Evolutionary conservation across 2,888 invertebrate genomes (phyloP), one percentile per base, ranked within the genome.

Genomic region (Hipparchia sbordonii): DNA sequence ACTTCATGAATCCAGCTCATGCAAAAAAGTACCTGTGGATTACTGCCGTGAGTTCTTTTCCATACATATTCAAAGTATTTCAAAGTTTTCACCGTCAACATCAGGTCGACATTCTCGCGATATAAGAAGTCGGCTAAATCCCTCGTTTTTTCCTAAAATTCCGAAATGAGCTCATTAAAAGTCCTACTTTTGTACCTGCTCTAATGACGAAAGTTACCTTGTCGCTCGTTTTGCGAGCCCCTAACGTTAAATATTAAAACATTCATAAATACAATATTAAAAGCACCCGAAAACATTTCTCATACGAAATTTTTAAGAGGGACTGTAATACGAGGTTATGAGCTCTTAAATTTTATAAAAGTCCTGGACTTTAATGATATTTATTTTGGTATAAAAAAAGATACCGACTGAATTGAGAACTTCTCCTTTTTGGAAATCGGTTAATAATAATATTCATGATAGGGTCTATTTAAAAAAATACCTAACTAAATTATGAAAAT

Each of bases 21-120:
- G 39, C 1, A 2, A 56, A 56, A 13, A 7, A 39, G 77, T 76
- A 91, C 92, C 84, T 94, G 94, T 12, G 93, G 90, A 74, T 93
- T 89, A 77, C 92, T 91, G 8, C 94, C 94, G 70, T 91, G 90
- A 2, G 94, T 94, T 78, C 94, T 87, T 77, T 92, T 93, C 94
- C 94, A 94, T 60, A 92, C 89, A 79, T 94, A 94, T 80, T 94
- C 93, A 72, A 94, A 93, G 83, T 94, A 94, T 79, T 89, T 90
- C 79, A 92, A 78, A 48, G 94, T 89, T 85, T 90, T 92, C 67
- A 82, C 82, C 9, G 89, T 90, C 12, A 93, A 83, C 61, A 81
- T 79, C 0, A 89, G 89, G 77, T 93, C 91, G 62, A 93, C 92
- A 73, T 92, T 92, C 81, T 89, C 84, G 79, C 92, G 90, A 77